A percentile compares a stretch with the other conserved stretches of the same genome.
Evolutionary conservation across 2,797 vertebrate species (phyloP).

Genomic region (Dryobates pubescens): DNA sequence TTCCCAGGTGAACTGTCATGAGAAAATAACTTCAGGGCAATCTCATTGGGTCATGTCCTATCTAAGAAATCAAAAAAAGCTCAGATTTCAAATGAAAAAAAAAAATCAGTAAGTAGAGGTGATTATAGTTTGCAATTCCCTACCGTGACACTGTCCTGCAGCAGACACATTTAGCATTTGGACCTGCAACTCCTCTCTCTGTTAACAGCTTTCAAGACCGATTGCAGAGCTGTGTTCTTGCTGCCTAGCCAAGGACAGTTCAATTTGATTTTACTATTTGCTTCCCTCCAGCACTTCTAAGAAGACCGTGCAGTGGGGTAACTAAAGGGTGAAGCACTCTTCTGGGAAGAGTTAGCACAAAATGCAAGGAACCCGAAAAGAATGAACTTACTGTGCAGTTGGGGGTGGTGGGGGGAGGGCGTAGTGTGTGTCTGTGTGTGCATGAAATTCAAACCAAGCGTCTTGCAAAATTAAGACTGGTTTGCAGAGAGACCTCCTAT

Average conservation of each 20-base stretch:
- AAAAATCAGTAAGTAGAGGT: background rate
- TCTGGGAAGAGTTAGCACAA: slow-evolving; percentile 32
- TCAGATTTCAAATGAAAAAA: background rate
- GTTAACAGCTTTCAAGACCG: background rate
- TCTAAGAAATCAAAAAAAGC: background rate
- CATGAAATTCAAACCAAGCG: slow-evolving; percentile 52
- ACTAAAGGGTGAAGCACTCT: background rate
- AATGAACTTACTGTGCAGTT: slow-evolving; percentile 40
- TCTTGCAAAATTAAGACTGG: background rate
- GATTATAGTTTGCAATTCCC: background rate
- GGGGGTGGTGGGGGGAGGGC: too few relatives aligned
- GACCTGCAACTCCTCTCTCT: background rate
- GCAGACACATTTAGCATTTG: background rate
- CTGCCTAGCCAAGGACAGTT: background rate
- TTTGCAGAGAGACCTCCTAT: background rate
- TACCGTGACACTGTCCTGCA: background rate
- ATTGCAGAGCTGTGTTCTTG: background rate
- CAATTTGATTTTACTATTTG: background rate
- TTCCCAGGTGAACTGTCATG: background rate
- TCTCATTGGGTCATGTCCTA: background rate
- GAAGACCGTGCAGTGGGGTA: background rate
- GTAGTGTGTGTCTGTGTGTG: too few relatives aligned
- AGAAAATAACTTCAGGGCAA: background rate
- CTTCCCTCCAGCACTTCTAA: background rate
- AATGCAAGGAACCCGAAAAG: slow-evolving; percentile 40